These are phyloP conservation scores for Conomelus anceps DNA, from an alignment of 2,888 invertebrate species.

Conservation along the genomic window DNA sequence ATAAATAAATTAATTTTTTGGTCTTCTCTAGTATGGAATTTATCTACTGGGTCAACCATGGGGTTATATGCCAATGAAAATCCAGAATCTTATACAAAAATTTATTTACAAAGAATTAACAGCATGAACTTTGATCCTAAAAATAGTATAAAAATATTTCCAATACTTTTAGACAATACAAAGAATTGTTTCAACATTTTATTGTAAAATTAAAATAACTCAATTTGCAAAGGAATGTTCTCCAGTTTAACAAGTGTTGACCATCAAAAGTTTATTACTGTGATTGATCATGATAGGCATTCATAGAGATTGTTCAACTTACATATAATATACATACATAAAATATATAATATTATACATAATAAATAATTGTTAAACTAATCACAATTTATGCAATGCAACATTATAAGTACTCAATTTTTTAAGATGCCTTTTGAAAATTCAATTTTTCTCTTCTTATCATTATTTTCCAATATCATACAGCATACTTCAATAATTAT, in stretches of 20 bases:
- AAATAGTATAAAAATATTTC: neutral
- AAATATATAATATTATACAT: neutral
- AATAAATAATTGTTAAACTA: neutral
- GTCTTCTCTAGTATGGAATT: too few species aligned
- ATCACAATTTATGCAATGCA: neutral
- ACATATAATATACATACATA: neutral
- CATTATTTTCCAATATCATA: too few species aligned
- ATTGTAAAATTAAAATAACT: neutral
- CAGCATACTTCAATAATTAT: too few species aligned
- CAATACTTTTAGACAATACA: neutral
- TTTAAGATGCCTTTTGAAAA: neutral
- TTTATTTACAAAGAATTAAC: neutral
- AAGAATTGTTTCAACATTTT: neutral
- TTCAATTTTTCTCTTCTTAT: too few species aligned
- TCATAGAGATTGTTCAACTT: neutral
- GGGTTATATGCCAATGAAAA: neutral
- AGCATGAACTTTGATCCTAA: neutral
- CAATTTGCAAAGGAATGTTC: neutral
- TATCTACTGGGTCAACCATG: neutral
- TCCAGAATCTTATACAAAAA: neutral
- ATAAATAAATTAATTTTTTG: too few species aligned
- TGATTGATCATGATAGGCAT: neutral
- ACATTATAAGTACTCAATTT: neutral
- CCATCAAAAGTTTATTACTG: neutral
- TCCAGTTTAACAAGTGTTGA: neutral